Evolutionary conservation across 1,140 invertebrate genomes (phyloP), one percentile per base, ranked within the genome.

Genomic region (Bombus sibiricus): DNA sequence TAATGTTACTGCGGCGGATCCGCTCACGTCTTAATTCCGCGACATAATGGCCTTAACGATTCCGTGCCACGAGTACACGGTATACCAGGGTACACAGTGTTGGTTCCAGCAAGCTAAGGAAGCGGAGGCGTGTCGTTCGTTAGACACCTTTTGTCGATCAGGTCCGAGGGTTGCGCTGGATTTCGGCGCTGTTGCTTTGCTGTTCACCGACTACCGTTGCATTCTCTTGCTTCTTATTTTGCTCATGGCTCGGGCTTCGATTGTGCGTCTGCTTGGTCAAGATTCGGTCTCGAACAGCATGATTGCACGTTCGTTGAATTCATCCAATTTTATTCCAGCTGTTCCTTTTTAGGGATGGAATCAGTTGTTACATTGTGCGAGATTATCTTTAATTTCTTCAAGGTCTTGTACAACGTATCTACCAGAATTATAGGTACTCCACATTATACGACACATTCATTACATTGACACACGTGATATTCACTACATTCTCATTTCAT

Each of bases 1-100:
- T 83, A 83, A 83, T 83, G 81, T 78, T 77, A 43, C 43, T 22
- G 74, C 73, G 28, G 43, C n/a, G 43, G 81, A 69, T 83, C 73
- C 81, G 81, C 47, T 78, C 81, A 83, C 81, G 81, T 83, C 81
- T 83, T 78, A 83, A 83, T 83, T 83, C 81, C 81, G 81, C 81
- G 81, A 78, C 81, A 83, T 83, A 83, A 83, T 83, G 81, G 74
- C 47, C 81, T 78, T 83, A 83, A 83, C 81, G 81, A 83, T 77
- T 77, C 53, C n/a, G 43, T 43, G 62, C 43, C 43, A 69, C 81
- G 62, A 76, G 57, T 71, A 18, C 18, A 32, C 41, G 34, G 43
- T 15, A 53, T 53, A 53, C 18, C 47, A 53, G 18, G 18, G 6
- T 53, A 22, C 47, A 6, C 47, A 22, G 47, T 53, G 18, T 53